These are phyloP conservation scores for Escarpia spicata DNA, from an alignment of 2,888 invertebrate species.

Conservation along the genomic window DNA sequence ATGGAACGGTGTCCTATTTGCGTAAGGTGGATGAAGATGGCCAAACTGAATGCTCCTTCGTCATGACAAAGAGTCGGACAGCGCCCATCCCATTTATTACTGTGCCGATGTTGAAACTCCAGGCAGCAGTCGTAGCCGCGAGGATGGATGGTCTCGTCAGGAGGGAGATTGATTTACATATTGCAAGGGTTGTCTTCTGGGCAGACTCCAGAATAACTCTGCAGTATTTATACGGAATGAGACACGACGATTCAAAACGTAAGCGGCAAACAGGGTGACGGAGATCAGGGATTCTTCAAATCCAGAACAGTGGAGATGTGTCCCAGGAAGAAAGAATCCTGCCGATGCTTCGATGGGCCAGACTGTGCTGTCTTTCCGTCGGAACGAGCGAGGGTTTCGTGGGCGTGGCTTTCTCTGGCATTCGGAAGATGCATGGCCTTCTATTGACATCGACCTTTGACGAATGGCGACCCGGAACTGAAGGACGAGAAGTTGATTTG, in stretches of 20 bases:
- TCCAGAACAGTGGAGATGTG: not conserved
- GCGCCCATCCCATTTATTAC: constrained; percentile 22
- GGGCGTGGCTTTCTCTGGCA: not conserved
- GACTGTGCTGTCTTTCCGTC: not conserved
- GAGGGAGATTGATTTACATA: too few relatives aligned
- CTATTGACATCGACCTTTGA: not conserved
- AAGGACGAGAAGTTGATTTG: not conserved
- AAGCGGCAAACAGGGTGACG: not conserved
- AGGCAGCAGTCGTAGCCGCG: not conserved
- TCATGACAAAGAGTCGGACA: constrained; percentile 27
- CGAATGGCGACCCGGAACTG: not conserved
- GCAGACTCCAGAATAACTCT: not conserved
- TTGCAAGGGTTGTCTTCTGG: too few relatives aligned
- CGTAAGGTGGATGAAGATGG: not conserved
- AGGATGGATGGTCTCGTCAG: not conserved
- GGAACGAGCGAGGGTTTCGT: not conserved
- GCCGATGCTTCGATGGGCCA: not conserved
- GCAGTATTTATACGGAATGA: not conserved
- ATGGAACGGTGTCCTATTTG: constrained; percentile 25
- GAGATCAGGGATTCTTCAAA: not conserved
- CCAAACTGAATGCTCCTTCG: not conserved
- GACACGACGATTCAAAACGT: not conserved
- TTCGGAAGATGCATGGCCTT: not conserved
- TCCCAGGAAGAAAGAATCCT: not conserved
- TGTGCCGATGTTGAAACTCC: constrained; percentile 24